Evolutionary conservation across 30 jellyfish, hydroid and myxozoan genomes (phyloP).

Genomic region (Phacellophora camtschatica): DNA sequence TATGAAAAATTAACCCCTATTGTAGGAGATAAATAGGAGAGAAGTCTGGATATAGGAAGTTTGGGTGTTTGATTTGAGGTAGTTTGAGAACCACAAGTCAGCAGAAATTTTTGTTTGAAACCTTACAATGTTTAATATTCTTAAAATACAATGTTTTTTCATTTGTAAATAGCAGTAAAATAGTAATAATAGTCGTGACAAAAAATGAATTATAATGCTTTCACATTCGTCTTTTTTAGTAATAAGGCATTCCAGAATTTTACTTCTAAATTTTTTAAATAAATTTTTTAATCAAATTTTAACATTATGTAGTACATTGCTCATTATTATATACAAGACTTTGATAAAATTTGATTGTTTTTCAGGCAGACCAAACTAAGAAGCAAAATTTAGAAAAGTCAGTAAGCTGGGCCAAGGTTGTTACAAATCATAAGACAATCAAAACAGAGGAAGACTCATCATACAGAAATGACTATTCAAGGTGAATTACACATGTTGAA

Average conservation of each 20-base stretch:
- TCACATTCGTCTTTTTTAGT: too few species aligned
- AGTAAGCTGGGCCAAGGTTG: slow-evolving; percentile 36
- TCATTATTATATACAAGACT: neutral
- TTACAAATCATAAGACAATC: neutral
- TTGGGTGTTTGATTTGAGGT: too few species aligned
- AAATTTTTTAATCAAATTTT: neutral
- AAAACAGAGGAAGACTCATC: slow-evolving; percentile 11
- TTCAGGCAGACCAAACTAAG: slow-evolving; percentile 56
- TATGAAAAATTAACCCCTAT: neutral
- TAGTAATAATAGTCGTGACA: too few species aligned
- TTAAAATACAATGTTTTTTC: too few species aligned
- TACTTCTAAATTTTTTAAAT: neutral
- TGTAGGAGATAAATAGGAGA: too few species aligned
- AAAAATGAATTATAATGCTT: too few species aligned
- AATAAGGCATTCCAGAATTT: neutral
- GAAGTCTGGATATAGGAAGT: too few species aligned
- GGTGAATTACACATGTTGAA: slow-evolving; percentile 54
- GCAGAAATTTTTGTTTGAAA: too few species aligned
- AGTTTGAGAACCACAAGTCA: too few species aligned
- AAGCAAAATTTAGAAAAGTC: slow-evolving; percentile 13
- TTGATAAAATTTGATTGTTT: neutral
- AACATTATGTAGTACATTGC: neutral
- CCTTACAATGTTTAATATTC: too few species aligned
- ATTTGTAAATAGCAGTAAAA: too few species aligned
- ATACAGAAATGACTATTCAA: slow-evolving; percentile 44